phyloP scores from a whole-genome alignment of 2,888 invertebrate genomes.

The Chalcosyrphus nemorum region DNA sequence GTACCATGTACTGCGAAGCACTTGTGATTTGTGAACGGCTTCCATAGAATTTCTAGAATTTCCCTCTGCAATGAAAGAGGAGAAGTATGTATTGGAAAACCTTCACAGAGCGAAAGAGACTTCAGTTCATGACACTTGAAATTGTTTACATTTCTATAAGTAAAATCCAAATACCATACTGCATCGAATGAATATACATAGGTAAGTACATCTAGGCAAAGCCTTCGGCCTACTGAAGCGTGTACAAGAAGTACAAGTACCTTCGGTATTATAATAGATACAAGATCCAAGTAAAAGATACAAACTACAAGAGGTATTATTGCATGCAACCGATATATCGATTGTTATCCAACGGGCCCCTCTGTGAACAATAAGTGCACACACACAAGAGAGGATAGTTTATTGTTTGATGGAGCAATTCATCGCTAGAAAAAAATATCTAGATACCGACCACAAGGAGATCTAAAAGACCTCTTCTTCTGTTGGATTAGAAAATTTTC shows the following conservation, averaged over 20 bases:
- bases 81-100: slow-evolving; percentile 10
- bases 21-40: slow-evolving; percentile 24
- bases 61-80: neutral
- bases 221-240: slow-evolving; percentile 41
- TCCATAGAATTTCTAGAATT: neutral
- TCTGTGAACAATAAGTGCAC: slow-evolving; percentile 27
- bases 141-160: slow-evolving; percentile 48
- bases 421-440: slow-evolving; percentile 30
- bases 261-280: neutral
- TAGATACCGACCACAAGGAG: neutral
- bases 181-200: slow-evolving; percentile 39
- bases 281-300: neutral
- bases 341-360: slow-evolving; percentile 49
- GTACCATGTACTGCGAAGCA: slow-evolving; percentile 22
- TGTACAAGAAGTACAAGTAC: slow-evolving; percentile 34
- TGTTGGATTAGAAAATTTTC: neutral
- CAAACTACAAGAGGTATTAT: slow-evolving; percentile 17
- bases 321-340: slow-evolving; percentile 49
- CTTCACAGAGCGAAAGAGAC: neutral
- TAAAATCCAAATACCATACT: slow-evolving; percentile 33
- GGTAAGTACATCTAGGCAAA: slow-evolving; percentile 43
- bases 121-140: slow-evolving; percentile 58
- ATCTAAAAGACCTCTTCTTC: neutral
- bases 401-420: slow-evolving; percentile 67
- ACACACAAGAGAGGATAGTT: slow-evolving; percentile 40